A percentile compares a stretch with the other conserved stretches of the same genome.
Evolutionary conservation across 2,888 invertebrate species (phyloP).

Genomic region (Hirudinaria manillensis): DNA sequence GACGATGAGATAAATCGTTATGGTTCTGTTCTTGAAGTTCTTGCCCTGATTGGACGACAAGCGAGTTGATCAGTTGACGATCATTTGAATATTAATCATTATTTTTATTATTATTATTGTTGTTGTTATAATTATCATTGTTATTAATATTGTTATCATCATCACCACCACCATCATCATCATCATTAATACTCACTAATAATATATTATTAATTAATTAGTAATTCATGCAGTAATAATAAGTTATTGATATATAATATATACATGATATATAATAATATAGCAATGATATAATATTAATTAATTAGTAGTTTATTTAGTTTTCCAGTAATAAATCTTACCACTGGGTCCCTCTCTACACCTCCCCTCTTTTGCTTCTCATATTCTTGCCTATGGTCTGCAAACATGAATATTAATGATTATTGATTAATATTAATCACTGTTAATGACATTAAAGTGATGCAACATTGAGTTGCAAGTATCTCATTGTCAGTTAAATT

Average conservation of each 20-base stretch:
- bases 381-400: constrained; percentile 25
- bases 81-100: background rate
- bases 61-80: background rate
- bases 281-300: too few relatives aligned
- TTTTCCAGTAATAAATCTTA: background rate
- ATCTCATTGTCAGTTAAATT: too few relatives aligned
- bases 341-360: constrained; percentile 1
- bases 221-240: too few relatives aligned
- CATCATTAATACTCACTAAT: too few relatives aligned
- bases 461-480: background rate
- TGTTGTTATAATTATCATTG: too few relatives aligned
- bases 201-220: too few relatives aligned
- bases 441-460: too few relatives aligned
- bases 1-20: constrained; percentile 72
- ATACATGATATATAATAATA: too few relatives aligned
- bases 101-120: too few relatives aligned
- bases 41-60: constrained; percentile 63
- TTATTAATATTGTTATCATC: too few relatives aligned
- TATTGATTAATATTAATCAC: background rate
- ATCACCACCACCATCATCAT: too few relatives aligned
- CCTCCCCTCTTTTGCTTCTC: constrained; percentile 29
- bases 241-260: too few relatives aligned
- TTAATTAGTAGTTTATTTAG: background rate
- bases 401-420: constrained; percentile 6
- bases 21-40: constrained; percentile 68